These are phyloP conservation scores for Crotophaga sulcirostris DNA, from an alignment of 2,113 vertebrate species.

Conservation along the genomic window DNA sequence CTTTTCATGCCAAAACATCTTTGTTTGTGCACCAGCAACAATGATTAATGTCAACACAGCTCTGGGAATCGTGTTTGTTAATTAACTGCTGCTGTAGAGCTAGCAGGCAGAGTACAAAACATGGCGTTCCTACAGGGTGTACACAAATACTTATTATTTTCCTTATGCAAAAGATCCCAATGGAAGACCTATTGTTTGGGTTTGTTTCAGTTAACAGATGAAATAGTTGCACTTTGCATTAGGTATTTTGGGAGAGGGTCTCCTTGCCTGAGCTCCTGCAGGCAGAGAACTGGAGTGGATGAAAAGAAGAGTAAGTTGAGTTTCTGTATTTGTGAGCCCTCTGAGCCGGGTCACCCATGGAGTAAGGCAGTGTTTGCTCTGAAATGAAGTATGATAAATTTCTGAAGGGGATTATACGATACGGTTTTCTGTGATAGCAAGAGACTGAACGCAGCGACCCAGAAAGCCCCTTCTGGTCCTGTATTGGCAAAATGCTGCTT, in stretches of 20 bases:
- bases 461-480: background rate
- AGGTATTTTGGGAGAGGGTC: background rate
- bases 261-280: background rate
- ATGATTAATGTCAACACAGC: conserved; percentile 73
- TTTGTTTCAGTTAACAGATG: conserved; percentile 9
- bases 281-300: background rate
- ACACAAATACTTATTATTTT: conserved; percentile 66
- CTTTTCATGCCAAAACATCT: conserved; percentile 69
- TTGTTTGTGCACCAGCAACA: conserved; percentile 66
- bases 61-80: conserved; percentile 71
- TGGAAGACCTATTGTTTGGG: conserved; percentile 36
- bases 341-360: background rate
- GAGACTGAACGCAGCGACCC: background rate
- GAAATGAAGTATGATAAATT: conserved; percentile 19
- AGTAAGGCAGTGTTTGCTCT: background rate
- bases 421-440: background rate
- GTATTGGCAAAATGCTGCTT: background rate
- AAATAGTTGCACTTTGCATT: background rate
- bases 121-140: conserved; percentile 51
- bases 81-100: conserved; percentile 71
- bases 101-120: conserved; percentile 65
- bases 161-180: conserved; percentile 36
- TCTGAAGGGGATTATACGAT: conserved; percentile 24
- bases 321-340: background rate
- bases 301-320: background rate